These are phyloP conservation scores for Platalea minor DNA, from an alignment of 2,797 vertebrate genomes.

Conservation along the genomic window DNA sequence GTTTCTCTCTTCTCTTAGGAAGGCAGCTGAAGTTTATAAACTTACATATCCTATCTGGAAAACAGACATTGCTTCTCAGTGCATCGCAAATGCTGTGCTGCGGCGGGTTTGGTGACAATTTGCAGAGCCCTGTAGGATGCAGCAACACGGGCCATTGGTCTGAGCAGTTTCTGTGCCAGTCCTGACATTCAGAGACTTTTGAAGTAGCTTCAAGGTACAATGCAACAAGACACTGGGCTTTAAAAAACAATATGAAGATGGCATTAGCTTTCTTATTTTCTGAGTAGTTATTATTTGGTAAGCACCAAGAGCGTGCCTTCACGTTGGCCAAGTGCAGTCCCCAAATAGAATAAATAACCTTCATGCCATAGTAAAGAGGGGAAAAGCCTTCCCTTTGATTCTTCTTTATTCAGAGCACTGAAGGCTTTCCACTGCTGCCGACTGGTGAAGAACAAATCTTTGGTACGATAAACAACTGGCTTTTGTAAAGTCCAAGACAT, in stretches of 20 bases:
- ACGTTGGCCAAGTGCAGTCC: background rate
- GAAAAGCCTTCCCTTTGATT: constrained; percentile 12
- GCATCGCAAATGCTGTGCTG: background rate
- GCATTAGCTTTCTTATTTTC: background rate
- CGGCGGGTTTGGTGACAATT: rapidly evolving
- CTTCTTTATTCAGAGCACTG: background rate
- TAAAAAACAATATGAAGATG: background rate
- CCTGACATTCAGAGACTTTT: background rate
- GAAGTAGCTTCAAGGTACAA: background rate
- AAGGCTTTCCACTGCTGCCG: background rate
- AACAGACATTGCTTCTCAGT: rapidly evolving
- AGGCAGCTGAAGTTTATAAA: background rate
- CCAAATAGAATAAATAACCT: background rate
- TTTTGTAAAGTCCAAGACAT: background rate
- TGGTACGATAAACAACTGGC: background rate
- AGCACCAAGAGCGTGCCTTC: background rate
- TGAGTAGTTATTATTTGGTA: background rate
- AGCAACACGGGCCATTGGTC: background rate
- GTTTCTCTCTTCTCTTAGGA: background rate
- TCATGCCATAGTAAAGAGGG: background rate
- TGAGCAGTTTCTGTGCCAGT: background rate
- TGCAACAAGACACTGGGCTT: background rate
- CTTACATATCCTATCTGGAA: background rate
- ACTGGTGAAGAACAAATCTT: background rate
- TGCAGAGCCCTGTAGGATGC: background rate